Evolutionary conservation across 2,888 invertebrate species (phyloP).

Genomic region (Pandemis corylana): DNA sequence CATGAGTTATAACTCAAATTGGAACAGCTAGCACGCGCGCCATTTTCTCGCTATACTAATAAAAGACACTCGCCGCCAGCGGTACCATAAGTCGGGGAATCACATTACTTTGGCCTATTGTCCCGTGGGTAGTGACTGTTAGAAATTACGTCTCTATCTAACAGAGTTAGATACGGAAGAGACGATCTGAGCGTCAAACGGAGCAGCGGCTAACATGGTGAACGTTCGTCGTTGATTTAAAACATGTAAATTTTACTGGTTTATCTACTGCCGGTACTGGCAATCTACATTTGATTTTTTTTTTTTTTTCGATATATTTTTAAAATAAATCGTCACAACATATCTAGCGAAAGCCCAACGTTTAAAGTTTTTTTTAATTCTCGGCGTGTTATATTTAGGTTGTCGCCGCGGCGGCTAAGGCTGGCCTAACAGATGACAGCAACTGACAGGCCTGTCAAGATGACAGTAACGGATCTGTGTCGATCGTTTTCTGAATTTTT

Average conservation of each 20-base stretch:
- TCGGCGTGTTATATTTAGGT: not conserved
- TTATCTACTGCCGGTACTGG: too few species aligned
- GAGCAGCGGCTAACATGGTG: not conserved
- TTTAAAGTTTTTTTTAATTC: too few species aligned
- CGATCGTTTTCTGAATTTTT: slow-evolving; percentile 2
- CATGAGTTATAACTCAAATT: not conserved
- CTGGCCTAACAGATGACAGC: not conserved
- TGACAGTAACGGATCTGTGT: slow-evolving; percentile 7
- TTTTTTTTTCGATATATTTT: too few species aligned
- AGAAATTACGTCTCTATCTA: not conserved
- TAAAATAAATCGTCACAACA: too few species aligned
- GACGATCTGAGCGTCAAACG: not conserved
- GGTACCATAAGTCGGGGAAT: too few species aligned
- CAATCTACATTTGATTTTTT: too few species aligned
- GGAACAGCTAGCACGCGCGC: not conserved
- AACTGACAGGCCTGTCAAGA: slow-evolving; percentile 5
- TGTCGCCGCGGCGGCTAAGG: not conserved
- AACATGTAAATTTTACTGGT: not conserved
- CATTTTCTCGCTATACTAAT: not conserved
- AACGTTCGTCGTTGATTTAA: not conserved
- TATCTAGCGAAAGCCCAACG: too few species aligned
- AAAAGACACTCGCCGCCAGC: too few species aligned
- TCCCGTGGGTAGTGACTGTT: too few species aligned
- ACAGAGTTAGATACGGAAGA: not conserved
- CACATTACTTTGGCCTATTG: too few species aligned